phyloP scores from a whole-genome alignment of 2,888 invertebrate genomes.

The Netelia fuscicornis region DNA sequence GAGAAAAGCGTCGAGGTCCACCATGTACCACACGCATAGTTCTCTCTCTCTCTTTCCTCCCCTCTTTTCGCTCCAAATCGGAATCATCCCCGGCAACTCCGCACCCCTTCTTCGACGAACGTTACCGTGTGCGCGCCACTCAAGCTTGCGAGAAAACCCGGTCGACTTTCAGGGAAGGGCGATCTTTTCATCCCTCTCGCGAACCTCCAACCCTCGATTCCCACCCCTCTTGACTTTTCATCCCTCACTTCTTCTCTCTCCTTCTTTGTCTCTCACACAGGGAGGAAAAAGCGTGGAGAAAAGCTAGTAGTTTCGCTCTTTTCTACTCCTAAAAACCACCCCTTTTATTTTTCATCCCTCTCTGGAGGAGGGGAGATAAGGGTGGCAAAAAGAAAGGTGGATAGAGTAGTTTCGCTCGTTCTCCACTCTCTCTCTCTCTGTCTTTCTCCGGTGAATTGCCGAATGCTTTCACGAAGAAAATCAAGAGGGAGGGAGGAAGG shows the following conservation, averaged over 20 bases:
- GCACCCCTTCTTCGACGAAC: conserved; percentile 35
- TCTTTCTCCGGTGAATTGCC: conserved; percentile 67
- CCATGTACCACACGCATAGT: conserved; percentile 46
- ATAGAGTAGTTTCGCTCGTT: conserved; percentile 46
- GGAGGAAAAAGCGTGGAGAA: conserved; percentile 27
- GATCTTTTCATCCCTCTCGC: conserved; percentile 23
- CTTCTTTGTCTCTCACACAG: conserved; percentile 33
- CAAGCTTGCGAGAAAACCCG: conserved; percentile 45
- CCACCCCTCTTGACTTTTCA: not conserved
- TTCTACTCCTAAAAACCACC: conserved; percentile 38
- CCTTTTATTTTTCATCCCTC: not conserved
- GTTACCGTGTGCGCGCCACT: conserved; percentile 12
- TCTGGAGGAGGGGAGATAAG: conserved; percentile 15
- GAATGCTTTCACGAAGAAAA: conserved; percentile 70
- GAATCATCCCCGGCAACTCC: conserved; percentile 48
- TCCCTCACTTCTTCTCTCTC: not conserved
- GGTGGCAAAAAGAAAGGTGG: conserved; percentile 8
- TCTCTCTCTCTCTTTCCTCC: conserved; percentile 35
- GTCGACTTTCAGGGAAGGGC: conserved; percentile 38
- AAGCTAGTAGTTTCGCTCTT: conserved; percentile 39
- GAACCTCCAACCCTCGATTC: too few relatives aligned
- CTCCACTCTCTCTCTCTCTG: conserved; percentile 47
- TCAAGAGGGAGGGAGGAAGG: conserved; percentile 28
- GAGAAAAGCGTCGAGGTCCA: conserved; percentile 14
- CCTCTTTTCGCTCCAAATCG: conserved; percentile 11